Percentiles rank a stretch among this genome's conserved stretches.
Evolutionary conservation across 2,888 invertebrate species (phyloP).

Genomic region (Drosophila diplacantha): DNA sequence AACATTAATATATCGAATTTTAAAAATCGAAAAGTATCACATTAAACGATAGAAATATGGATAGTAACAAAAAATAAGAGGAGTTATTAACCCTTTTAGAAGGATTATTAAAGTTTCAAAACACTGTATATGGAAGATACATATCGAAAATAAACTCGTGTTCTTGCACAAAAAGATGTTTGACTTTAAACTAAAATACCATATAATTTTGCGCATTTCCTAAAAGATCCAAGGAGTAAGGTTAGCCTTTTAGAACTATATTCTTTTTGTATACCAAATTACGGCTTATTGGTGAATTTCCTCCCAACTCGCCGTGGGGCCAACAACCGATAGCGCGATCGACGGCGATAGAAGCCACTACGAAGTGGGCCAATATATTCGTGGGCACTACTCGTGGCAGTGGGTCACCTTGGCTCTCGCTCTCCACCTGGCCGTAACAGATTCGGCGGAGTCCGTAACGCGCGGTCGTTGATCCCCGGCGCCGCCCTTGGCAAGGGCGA

Average conservation of each 20-base stretch:
- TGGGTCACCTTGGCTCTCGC: slow-evolving; percentile 20
- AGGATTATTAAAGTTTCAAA: not conserved
- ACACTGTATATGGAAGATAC: not conserved
- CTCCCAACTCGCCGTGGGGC: slow-evolving; percentile 5
- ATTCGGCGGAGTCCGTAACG: not conserved
- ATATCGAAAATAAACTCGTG: not conserved
- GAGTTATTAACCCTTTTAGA: not conserved
- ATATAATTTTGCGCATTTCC: no score
- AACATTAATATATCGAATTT: not conserved
- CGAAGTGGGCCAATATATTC: not conserved
- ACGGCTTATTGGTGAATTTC: slow-evolving; percentile 1
- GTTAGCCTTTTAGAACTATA: not conserved
- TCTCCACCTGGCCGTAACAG: slow-evolving; percentile 16
- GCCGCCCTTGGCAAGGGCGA: slow-evolving; percentile 26
- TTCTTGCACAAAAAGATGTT: not conserved
- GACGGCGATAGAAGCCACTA: slow-evolving; percentile 7
- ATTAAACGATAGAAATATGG: no score
- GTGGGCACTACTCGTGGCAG: not conserved
- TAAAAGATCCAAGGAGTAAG: no score
- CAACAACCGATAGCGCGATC: slow-evolving; percentile 20
- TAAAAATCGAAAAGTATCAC: no score
- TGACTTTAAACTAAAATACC: no score
- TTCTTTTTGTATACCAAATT: not conserved
- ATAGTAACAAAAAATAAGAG: not conserved
- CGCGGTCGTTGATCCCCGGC: slow-evolving; percentile 8